Base-by-base conservation (phyloP, 2,797 vertebrate genomes). In the Scarus forsteni region DNA sequence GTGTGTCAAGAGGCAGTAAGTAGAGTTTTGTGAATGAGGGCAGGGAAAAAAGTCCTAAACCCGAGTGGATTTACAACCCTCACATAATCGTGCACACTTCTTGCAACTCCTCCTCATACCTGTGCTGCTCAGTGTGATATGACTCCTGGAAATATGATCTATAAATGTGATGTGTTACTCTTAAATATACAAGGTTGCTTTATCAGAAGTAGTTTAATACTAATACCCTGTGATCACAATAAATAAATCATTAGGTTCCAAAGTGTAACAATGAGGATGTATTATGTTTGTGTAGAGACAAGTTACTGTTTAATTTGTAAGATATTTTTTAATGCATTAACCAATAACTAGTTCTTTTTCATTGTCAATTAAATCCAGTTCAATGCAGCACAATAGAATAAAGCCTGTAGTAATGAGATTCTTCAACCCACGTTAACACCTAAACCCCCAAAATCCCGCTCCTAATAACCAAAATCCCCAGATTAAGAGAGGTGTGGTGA, bases 81-180 rank as follows among this genome's bases (percentile, higher is more conserved):
- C 2, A 49, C 51, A 43, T 34, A 57, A 35, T 57, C 56, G 18
- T 10, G 38, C 63, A 73, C 16, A 35, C n/a, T n/a, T n/a, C n/a
- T n/a, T n/a, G n/a, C n/a, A n/a, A n/a, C n/a, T 52, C 48, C 39
- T 64, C 42, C 50, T 67, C 50, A 75, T 70, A 71, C 51, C 78
- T 66, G 56, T 35, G 11, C 62, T 60, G 13, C 40, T 51, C 6
- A 13, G 15, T 19, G n/a, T n/a, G n/a, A n/a, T n/a, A n/a, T n/a
- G n/a, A n/a, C n/a, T n/a, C n/a, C n/a, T n/a, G n/a, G n/a, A n/a
- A n/a, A n/a, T n/a, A n/a, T n/a, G n/a, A 39, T 39, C 9, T 7
- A 39, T 39, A 39, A 39, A 39, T 39, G 5, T 39, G 38, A 39
- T 46, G 48, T 27, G 27, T 27, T 27, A 42, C 15, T 0, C 14